Conservation (phyloP, 53 echinoderm and acorn worm genomes). For the Actinopyga echinites region DNA sequence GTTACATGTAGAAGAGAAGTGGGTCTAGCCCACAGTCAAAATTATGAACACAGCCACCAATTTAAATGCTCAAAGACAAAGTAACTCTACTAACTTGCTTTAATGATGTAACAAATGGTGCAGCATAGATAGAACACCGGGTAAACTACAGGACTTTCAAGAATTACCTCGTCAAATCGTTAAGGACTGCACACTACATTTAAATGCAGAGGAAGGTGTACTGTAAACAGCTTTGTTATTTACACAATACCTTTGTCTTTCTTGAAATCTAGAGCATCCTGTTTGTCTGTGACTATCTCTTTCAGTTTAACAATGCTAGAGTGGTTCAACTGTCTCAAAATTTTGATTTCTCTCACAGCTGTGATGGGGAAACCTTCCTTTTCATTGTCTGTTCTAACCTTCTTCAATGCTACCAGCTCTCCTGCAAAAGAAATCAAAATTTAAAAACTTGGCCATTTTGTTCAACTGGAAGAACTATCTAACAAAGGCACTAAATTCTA, state of each 20-base stretch:
- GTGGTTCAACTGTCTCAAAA: slow-evolving; percentile 91
- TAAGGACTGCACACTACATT: too few relatives aligned
- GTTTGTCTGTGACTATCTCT: slow-evolving; percentile 98
- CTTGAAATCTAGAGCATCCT: slow-evolving; percentile 94
- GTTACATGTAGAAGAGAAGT: too few relatives aligned
- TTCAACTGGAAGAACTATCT: not conserved
- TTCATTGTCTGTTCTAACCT: slow-evolving; percentile 87
- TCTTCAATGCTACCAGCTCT: slow-evolving; percentile 90
- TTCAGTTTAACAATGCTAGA: slow-evolving; percentile 79
- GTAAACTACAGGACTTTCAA: too few relatives aligned
- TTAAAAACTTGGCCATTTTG: not conserved
- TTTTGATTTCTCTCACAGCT: slow-evolving; percentile 88
- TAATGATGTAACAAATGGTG: too few relatives aligned
- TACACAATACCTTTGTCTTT: slow-evolving; percentile 88
- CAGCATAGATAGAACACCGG: too few relatives aligned
- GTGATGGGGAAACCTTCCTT: slow-evolving; percentile 95
- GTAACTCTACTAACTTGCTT: too few relatives aligned
- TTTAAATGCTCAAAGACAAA: too few relatives aligned
- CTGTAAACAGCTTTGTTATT: too few relatives aligned
- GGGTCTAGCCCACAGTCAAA: too few relatives aligned
- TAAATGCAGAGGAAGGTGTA: too few relatives aligned
- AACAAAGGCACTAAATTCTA: not conserved
- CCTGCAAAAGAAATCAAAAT: slow-evolving; percentile 45
- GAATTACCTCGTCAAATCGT: too few relatives aligned
- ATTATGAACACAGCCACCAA: too few relatives aligned